phyloP scores from a whole-genome alignment of 1,140 invertebrate species.

The Neodiprion virginianus region DNA sequence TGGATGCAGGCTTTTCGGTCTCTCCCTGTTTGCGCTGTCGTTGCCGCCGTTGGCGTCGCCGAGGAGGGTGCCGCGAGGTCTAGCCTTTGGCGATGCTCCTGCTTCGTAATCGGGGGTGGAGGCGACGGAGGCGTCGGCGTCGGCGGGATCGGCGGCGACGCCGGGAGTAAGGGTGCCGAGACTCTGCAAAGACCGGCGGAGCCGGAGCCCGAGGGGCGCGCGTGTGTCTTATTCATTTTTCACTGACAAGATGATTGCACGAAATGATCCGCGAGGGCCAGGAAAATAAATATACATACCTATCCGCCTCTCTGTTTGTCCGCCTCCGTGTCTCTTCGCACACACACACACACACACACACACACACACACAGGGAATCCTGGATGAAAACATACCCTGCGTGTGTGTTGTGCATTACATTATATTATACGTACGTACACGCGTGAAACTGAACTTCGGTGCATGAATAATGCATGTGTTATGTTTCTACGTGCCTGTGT shows the following conservation, averaged over 20 bases:
- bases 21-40: not conserved
- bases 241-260: slow-evolving; percentile 4
- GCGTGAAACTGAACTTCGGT: too few relatives aligned
- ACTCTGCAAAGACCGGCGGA: not conserved
- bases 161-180: not conserved
- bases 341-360: too few relatives aligned
- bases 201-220: not conserved
- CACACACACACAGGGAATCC: too few relatives aligned
- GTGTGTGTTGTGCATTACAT: too few relatives aligned
- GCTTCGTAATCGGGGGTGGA: not conserved
- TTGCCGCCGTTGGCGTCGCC: slow-evolving; percentile 6
- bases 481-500: too few relatives aligned
- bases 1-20: not conserved
- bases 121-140: not conserved
- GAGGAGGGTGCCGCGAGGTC: slow-evolving; percentile 3
- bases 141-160: not conserved
- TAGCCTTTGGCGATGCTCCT: not conserved
- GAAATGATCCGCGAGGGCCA: not conserved
- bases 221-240: not conserved
- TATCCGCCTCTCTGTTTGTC: too few relatives aligned
- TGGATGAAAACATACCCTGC: too few relatives aligned
- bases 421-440: too few relatives aligned
- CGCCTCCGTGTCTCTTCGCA: too few relatives aligned
- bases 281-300: too few relatives aligned
- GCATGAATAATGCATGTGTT: too few relatives aligned